phyloP scores from a whole-genome alignment of 2,888 invertebrate genomes.

The Troides oblongomaculatus region DNA sequence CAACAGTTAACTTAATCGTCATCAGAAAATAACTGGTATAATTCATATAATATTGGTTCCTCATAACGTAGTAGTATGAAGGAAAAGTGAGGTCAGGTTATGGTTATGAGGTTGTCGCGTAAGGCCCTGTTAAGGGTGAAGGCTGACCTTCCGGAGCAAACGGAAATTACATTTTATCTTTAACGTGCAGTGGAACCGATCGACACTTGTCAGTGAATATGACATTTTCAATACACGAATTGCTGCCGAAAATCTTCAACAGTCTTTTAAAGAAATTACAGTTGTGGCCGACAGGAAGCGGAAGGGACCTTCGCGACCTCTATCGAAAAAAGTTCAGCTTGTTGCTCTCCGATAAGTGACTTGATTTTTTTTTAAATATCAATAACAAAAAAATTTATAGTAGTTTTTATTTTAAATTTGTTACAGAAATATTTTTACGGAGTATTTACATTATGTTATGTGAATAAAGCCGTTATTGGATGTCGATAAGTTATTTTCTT shows the following conservation, averaged over 20 bases:
- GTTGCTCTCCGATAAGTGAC: not conserved
- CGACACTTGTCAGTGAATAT: slow-evolving; percentile 10
- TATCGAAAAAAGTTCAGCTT: not conserved
- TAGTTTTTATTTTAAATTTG: not conserved
- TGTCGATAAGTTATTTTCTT: no score
- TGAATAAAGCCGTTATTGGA: no score
- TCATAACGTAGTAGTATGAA: no score
- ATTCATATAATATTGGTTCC: no score
- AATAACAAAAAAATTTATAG: not conserved
- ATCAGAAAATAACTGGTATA: no score
- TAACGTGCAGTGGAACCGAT: slow-evolving; percentile 5
- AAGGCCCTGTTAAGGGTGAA: slow-evolving; percentile 14
- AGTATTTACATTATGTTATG: no score
- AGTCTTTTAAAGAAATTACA: not conserved
- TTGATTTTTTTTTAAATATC: not conserved
- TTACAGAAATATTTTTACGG: no score
- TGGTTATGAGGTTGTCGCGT: no score
- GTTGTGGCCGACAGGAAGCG: not conserved
- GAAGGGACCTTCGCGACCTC: not conserved
- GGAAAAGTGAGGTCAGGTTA: no score
- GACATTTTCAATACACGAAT: slow-evolving; percentile 10
- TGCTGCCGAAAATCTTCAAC: not conserved
- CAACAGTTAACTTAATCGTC: no score
- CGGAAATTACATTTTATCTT: slow-evolving; percentile 43
- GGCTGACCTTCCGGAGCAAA: slow-evolving; percentile 38